Conservation (phyloP, 2,888 invertebrate genomes). For the Nephrotoma appendiculata region DNA sequence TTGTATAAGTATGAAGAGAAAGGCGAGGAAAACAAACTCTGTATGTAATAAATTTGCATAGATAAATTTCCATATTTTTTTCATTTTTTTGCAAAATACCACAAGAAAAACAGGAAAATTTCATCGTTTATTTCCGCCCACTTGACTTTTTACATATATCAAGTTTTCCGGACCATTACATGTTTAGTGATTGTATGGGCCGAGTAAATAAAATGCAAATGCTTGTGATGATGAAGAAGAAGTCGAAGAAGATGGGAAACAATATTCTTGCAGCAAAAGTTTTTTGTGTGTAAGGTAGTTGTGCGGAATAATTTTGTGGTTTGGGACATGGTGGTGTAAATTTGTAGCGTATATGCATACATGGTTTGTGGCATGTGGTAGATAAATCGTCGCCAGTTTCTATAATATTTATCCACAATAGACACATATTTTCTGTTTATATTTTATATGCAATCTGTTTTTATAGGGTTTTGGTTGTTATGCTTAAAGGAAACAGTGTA, state of each 20-base stretch:
- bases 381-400: neutral
- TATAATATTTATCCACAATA: neutral
- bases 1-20: neutral
- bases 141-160: neutral
- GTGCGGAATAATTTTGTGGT: neutral
- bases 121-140: neutral
- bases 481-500: neutral
- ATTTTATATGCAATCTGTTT: neutral
- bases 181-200: neutral
- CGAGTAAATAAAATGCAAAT: neutral
- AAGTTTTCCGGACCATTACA: neutral
- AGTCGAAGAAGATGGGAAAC: neutral
- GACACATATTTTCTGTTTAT: neutral
- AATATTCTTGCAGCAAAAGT: neutral
- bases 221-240: neutral
- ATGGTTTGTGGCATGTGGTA: neutral
- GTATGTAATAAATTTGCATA: neutral
- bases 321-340: neutral
- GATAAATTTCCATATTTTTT: neutral
- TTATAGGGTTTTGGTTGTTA: neutral
- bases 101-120: neutral
- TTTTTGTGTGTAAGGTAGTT: neutral
- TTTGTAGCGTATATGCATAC: neutral
- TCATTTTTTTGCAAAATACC: neutral
- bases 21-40: neutral